These are phyloP conservation scores for Montifringilla adamsi DNA, from an alignment of 2,113 vertebrate species.

Conservation along the genomic window DNA sequence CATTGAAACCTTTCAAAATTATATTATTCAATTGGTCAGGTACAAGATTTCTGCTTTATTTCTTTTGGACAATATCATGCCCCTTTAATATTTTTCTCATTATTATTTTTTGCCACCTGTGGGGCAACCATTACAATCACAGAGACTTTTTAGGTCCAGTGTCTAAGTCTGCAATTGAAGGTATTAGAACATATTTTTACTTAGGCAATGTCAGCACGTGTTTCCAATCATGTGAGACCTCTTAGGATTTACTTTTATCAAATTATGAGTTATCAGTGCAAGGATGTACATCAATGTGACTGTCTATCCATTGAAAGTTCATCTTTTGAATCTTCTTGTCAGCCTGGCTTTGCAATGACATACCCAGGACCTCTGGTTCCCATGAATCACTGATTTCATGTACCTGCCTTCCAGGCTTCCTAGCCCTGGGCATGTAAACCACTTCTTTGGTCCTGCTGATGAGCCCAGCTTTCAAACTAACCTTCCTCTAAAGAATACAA, in stretches of 20 bases:
- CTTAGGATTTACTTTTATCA: constrained; percentile 37
- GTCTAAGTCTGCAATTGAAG: not conserved
- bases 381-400: constrained; percentile 27
- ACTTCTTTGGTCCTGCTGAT: not conserved
- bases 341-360: constrained; percentile 55
- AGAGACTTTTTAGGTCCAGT: not conserved
- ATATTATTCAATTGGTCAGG: not conserved
- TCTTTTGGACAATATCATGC: not conserved
- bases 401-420: constrained; percentile 44
- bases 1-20: not conserved
- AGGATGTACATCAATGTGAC: constrained; percentile 10
- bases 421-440: not conserved
- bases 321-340: constrained; percentile 43
- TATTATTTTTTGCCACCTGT: not conserved
- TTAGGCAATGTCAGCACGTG: not conserved
- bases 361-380: not conserved
- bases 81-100: not conserved
- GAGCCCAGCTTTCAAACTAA: not conserved
- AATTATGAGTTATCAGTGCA: constrained; percentile 18
- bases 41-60: not conserved
- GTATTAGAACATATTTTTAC: not conserved
- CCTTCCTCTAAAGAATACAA: not conserved
- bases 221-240: not conserved
- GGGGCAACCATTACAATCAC: not conserved
- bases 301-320: constrained; percentile 42